These are phyloP conservation scores for Pelecanus crispus DNA, from an alignment of 2,113 vertebrate species.

Conservation along the genomic window DNA sequence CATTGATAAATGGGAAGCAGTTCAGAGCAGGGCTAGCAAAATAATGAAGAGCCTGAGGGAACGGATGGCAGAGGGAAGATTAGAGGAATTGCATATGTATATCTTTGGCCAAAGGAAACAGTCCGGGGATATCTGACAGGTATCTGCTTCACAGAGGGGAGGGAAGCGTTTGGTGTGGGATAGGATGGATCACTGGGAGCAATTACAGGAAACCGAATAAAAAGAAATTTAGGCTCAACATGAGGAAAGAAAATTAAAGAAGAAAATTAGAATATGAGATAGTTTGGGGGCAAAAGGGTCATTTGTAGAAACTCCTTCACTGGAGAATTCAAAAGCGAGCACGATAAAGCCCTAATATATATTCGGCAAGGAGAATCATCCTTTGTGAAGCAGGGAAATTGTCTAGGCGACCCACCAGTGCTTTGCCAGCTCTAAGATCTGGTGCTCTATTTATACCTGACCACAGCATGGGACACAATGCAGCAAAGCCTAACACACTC, in stretches of 20 bases:
- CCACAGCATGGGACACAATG: neutral
- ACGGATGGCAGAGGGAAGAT: neutral
- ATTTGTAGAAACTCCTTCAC: neutral
- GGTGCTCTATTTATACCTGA: neutral
- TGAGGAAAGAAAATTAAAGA: neutral
- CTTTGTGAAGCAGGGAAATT: neutral
- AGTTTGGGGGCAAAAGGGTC: neutral
- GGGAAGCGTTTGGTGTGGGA: neutral
- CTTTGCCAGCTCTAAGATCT: neutral
- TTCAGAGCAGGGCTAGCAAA: neutral
- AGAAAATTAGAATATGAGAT: neutral
- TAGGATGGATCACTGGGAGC: neutral
- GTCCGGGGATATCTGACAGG: neutral
- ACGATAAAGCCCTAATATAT: neutral
- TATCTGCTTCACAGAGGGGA: neutral
- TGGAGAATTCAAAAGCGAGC: neutral
- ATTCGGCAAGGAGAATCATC: neutral
- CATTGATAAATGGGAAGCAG: neutral
- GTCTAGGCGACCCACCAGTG: neutral
- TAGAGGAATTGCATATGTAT: neutral
- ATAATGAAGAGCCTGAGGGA: neutral
- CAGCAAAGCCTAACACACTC: accelerated
- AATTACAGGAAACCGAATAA: neutral
- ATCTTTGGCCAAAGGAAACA: neutral
- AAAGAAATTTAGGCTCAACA: neutral